Evolutionary conservation across 35 echinoderm and acorn worm genomes (phyloP), one percentile per base, ranked within the genome.

Genomic region (Apostichopus parvimensis): DNA sequence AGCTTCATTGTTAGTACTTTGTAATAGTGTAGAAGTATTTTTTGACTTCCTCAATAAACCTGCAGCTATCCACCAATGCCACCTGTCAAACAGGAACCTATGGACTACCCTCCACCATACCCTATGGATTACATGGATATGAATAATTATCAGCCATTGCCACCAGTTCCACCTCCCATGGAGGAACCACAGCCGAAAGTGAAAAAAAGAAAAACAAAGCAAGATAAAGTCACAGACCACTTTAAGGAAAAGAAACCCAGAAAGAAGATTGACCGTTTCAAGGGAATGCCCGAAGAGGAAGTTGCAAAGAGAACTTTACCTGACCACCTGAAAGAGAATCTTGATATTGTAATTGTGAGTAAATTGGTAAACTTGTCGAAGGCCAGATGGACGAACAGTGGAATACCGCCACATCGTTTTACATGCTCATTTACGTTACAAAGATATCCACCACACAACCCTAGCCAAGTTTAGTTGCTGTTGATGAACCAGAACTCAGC

Each of bases 271-370:
- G 97, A 99, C 87, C 85, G 97, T 56, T 99, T 99, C 87, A 93
- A 96, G 77, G 97, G 95, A 13, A 96, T 94, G 93, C 93, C 97
- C 1, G 97, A 99, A 65, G 97, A 99, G 57, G 97, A 99, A 82
- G 97, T 99, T 4, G 93, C 92, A 12, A 99, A 99, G 91, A 91
- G 97, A 64, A 95, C 95, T 12, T 79, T 99, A 60, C 97, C 97
- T 13, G 97, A 99, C 89, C 93, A 96, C 77, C 77, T 98, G 79
- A 88, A 90, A 17, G 92, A 93, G 53, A 91, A 94, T 88, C 90
- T 99, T 52, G 97, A 99, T 88, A 99, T 99, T 83, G 95, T 95
- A 54, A 99, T 99, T 84, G 97, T 99, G 86, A 99, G 97, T 98
- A 90, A 9, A 85, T 75, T n/a, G 71, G 71, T 68, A 68, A 45